phyloP scores from a whole-genome alignment of 2,113 vertebrate genomes.

The Oncorhynchus kisutch region DNA sequence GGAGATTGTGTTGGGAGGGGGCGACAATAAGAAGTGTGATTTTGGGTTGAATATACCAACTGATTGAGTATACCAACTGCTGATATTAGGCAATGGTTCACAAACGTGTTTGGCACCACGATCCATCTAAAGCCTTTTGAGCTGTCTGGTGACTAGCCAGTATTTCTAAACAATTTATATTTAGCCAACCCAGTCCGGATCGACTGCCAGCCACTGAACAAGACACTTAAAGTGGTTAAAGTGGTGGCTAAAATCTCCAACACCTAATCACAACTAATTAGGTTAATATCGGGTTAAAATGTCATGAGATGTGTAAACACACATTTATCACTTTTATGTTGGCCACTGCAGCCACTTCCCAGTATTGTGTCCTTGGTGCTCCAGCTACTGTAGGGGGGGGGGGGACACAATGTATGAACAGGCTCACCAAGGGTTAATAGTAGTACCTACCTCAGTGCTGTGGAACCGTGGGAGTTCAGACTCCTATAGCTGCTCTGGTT shows the following conservation, averaged over 20 bases:
- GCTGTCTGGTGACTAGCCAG: neutral
- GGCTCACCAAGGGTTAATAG: conserved; percentile 25
- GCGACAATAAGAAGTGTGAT: neutral
- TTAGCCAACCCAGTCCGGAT: no score
- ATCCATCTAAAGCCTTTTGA: neutral
- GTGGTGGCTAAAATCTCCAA: neutral
- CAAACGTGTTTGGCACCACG: neutral
- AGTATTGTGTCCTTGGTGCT: conserved; percentile 61
- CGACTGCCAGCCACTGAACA: no score
- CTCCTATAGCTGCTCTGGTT: conserved; percentile 37
- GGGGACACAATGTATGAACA: conserved; percentile 57
- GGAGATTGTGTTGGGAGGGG: neutral
- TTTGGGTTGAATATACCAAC: neutral
- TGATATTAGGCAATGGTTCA: neutral
- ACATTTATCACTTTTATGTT: conserved; percentile 55
- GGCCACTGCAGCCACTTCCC: conserved; percentile 72
- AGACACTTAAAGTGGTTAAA: no score
- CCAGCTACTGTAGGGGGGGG: conserved; percentile 20
- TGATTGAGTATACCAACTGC: neutral
- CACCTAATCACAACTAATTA: conserved; percentile 22
- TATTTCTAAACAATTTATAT: no score
- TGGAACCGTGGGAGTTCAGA: conserved; percentile 63
- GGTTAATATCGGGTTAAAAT: conserved; percentile 25
- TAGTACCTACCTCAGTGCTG: conserved; percentile 34
- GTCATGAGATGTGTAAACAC: conserved; percentile 19